Evolutionary conservation across 1,140 invertebrate species (phyloP).

Genomic region (Drosophila simulans): DNA sequence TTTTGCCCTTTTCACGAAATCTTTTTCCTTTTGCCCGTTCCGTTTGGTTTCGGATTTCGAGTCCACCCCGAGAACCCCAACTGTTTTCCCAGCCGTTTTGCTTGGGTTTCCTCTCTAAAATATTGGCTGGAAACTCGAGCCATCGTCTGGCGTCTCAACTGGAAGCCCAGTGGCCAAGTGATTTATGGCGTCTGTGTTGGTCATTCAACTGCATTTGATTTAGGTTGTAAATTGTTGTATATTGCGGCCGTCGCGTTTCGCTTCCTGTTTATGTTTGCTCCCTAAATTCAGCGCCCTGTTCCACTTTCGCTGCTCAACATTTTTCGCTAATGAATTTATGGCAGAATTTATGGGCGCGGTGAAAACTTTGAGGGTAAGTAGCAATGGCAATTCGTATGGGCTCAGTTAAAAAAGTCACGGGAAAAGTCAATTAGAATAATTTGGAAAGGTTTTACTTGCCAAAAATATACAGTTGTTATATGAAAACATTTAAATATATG

Average conservation of each 20-base stretch:
- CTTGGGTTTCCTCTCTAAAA: conserved; percentile 48
- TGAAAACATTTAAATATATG: too few species aligned
- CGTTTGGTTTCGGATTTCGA: conserved; percentile 38
- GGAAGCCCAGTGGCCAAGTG: conserved; percentile 53
- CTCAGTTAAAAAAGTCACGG: background rate
- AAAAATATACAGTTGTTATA: background rate
- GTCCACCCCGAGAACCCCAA: background rate
- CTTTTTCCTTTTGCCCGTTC: conserved; percentile 31
- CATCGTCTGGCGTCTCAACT: conserved; percentile 68
- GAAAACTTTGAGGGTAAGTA: too few species aligned
- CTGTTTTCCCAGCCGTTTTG: conserved; percentile 28
- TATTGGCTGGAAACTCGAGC: conserved; percentile 61
- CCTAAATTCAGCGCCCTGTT: conserved; percentile 1
- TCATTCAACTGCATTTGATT: conserved; percentile 83
- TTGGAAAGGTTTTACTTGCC: background rate
- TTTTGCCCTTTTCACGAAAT: conserved; percentile 65
- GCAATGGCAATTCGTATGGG: background rate
- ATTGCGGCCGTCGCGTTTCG: conserved; percentile 61
- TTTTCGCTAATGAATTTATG: conserved; percentile 79
- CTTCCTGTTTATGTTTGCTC: conserved; percentile 62
- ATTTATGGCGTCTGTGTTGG: conserved; percentile 81
- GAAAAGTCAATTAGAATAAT: background rate
- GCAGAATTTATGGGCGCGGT: conserved; percentile 30
- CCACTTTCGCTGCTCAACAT: conserved; percentile 9
- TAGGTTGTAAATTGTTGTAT: conserved; percentile 82